These are phyloP conservation scores for Plagodis pulveraria DNA, from an alignment of 2,888 invertebrate genomes.

Conservation along the genomic window DNA sequence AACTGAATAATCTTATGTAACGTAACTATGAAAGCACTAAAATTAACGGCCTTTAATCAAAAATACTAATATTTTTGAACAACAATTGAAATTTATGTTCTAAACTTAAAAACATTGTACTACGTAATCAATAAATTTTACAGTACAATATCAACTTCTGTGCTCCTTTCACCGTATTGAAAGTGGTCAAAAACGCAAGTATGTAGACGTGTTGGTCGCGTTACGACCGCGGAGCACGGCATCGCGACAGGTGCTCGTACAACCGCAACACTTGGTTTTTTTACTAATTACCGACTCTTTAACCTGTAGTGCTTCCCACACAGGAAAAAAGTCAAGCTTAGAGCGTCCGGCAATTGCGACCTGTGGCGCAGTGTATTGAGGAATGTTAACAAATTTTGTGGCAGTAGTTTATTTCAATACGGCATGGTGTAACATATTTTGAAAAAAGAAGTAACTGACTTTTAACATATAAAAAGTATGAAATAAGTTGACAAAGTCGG, in stretches of 20 bases:
- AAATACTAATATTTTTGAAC: no score
- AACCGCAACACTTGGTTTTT: slow-evolving; percentile 36
- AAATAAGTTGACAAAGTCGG: no score
- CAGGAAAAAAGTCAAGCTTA: slow-evolving; percentile 4
- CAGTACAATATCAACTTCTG: not conserved
- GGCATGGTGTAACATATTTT: no score
- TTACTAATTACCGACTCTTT: slow-evolving; percentile 38
- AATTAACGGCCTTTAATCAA: no score
- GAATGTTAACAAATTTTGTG: not conserved
- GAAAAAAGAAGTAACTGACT: no score
- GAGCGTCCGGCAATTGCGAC: not conserved
- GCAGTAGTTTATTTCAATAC: no score
- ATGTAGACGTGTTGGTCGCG: slow-evolving; percentile 37
- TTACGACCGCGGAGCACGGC: slow-evolving; percentile 16
- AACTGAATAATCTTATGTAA: no score
- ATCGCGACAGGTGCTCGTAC: slow-evolving; percentile 37
- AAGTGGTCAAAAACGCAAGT: slow-evolving; percentile 23
- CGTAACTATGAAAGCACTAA: no score
- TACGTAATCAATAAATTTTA: not conserved
- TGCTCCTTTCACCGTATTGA: slow-evolving; percentile 5
- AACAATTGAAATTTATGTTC: no score
- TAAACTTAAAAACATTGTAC: no score
- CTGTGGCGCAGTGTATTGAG: not conserved
- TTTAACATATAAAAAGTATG: no score
- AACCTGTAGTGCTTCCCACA: slow-evolving; percentile 31